These are phyloP conservation scores for Scaptomyza parva DNA, from an alignment of 2,888 invertebrate genomes.

Conservation along the genomic window DNA sequence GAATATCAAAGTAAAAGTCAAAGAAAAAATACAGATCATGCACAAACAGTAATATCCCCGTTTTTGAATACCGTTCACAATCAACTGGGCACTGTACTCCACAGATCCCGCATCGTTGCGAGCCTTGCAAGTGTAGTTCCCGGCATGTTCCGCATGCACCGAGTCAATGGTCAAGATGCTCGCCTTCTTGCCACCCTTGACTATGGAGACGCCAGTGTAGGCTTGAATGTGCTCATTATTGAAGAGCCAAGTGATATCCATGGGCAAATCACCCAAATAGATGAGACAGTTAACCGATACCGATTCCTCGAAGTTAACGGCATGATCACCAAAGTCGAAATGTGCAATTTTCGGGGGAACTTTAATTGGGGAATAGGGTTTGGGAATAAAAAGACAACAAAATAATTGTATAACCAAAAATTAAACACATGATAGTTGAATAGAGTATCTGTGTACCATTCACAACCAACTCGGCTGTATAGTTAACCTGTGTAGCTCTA, in stretches of 20 bases:
- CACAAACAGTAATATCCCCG: conserved; percentile 11
- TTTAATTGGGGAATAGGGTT: conserved; percentile 70
- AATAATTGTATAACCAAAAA: conserved; percentile 34
- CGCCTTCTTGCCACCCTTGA: conserved; percentile 87
- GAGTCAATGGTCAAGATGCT: conserved; percentile 88
- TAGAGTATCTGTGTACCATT: conserved; percentile 85
- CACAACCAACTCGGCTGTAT: conserved; percentile 87
- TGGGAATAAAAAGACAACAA: not conserved
- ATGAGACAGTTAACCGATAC: conserved; percentile 87
- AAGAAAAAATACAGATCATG: conserved; percentile 18
- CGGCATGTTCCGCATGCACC: conserved; percentile 88
- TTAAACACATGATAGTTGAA: not conserved
- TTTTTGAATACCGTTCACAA: conserved; percentile 88
- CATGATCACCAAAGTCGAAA: conserved; percentile 90
- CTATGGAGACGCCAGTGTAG: conserved; percentile 85
- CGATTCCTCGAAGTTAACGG: conserved; percentile 88
- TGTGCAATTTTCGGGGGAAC: conserved; percentile 91
- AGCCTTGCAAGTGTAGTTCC: conserved; percentile 91
- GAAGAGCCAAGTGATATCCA: conserved; percentile 86
- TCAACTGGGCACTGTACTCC: conserved; percentile 88
- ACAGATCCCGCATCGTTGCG: conserved; percentile 89
- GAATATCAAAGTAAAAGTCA: conserved; percentile 33
- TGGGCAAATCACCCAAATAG: conserved; percentile 88
- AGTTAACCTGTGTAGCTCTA: conserved; percentile 87
- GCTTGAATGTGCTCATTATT: conserved; percentile 85